Percentiles rank a stretch among this genome's conserved stretches.
phyloP scores from a whole-genome alignment of 1,140 invertebrate species.

The Maniola jurtina region DNA sequence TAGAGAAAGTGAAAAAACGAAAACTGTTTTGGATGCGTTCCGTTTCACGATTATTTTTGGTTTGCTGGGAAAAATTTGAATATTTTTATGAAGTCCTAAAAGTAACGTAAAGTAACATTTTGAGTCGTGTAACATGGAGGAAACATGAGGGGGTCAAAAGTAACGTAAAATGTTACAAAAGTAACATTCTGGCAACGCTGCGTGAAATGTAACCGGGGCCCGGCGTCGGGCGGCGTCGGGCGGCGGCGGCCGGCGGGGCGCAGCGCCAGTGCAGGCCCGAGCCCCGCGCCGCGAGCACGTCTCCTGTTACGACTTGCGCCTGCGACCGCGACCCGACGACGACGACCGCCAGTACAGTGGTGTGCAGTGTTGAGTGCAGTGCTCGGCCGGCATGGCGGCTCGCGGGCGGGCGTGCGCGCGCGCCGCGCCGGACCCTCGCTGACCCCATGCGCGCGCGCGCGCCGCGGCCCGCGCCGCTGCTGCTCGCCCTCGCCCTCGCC shows the following conservation, averaged over 20 bases:
- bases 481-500: conserved; percentile 60
- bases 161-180: no score
- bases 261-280: conserved; percentile 47
- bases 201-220: conserved; percentile 34
- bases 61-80: no score
- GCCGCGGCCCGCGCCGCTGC: conserved; percentile 56
- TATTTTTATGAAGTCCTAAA: no score
- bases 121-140: no score
- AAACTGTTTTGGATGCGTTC: no score
- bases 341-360: no score
- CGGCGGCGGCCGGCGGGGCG: conserved; percentile 13
- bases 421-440: conserved; percentile 22
- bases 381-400: neutral
- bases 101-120: no score
- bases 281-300: conserved; percentile 51
- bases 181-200: no score
- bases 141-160: no score
- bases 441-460: conserved; percentile 54
- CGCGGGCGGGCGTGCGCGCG: neutral
- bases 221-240: conserved; percentile 33
- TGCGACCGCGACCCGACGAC: neutral
- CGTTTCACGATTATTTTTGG: no score
- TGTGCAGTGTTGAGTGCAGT: neutral
- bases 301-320: neutral
- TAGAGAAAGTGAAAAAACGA: no score